Conservation (phyloP, 2,888 invertebrate genomes). For the Cheilosia vernalis region DNA sequence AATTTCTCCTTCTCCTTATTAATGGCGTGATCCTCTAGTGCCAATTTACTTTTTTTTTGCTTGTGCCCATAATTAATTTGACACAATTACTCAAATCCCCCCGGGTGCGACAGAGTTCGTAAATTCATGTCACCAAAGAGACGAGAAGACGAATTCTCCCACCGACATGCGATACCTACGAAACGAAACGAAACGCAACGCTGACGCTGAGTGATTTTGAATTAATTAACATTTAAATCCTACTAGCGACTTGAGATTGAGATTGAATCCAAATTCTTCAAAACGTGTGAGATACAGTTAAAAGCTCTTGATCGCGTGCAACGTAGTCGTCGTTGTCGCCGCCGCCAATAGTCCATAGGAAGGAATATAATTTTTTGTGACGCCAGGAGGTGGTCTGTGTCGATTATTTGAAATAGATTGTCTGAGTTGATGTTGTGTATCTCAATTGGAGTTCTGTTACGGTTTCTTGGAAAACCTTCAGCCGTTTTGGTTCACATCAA, state of each 20-base stretch:
- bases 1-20: no score
- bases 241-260: background rate
- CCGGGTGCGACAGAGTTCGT: background rate
- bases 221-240: slow-evolving; percentile 71
- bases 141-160: slow-evolving; percentile 19
- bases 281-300: background rate
- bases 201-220: slow-evolving; percentile 49
- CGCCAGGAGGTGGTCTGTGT: background rate
- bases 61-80: slow-evolving; percentile 32
- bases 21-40: no score
- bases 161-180: slow-evolving; percentile 5
- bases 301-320: slow-evolving; percentile 60
- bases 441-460: slow-evolving; percentile 27
- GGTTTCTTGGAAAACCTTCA: slow-evolving; percentile 38
- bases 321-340: slow-evolving; percentile 5
- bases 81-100: slow-evolving; percentile 42
- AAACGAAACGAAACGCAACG: slow-evolving; percentile 33
- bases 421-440: background rate
- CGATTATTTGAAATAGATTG: background rate
- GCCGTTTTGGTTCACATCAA: no score
- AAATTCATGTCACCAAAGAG: slow-evolving; percentile 34
- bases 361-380: slow-evolving; percentile 7
- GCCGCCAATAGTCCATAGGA: slow-evolving; percentile 51
- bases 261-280: slow-evolving; percentile 7
- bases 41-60: no score